Conservation (phyloP, 2,797 vertebrate species). For the Cirrhinus mrigala region DNA sequence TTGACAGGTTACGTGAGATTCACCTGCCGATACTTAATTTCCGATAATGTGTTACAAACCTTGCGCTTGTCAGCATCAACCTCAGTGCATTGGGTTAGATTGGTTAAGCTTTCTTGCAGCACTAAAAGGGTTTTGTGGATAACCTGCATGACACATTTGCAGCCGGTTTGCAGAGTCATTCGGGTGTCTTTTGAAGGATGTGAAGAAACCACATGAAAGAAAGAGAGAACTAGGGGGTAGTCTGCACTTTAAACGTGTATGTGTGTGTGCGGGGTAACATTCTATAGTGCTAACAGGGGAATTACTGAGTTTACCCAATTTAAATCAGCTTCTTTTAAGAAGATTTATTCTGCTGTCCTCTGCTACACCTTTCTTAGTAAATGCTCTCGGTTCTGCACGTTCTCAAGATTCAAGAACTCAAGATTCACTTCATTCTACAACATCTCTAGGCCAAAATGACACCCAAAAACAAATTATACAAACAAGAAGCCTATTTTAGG, state of each 20-base stretch:
- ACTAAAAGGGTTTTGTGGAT: conserved; percentile 29
- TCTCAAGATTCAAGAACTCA: no score
- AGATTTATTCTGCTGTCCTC: conserved; percentile 33
- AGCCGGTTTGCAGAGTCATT: conserved; percentile 50
- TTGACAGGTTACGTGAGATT: neutral
- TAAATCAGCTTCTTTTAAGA: conserved; percentile 40
- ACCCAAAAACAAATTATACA: neutral
- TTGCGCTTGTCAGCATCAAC: neutral
- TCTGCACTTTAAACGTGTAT: conserved; percentile 1
- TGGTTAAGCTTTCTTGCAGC: conserved; percentile 20
- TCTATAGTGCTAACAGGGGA: conserved; percentile 43
- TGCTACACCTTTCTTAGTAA: conserved; percentile 13
- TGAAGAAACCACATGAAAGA: conserved; percentile 53
- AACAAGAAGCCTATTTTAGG: neutral
- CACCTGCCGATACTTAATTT: neutral
- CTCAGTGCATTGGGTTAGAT: conserved; percentile 7
- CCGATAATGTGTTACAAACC: neutral
- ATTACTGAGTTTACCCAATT: conserved; percentile 43
- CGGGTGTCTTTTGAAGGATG: conserved; percentile 44
- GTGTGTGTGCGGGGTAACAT: conserved; percentile 1
- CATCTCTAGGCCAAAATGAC: neutral
- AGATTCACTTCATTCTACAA: neutral
- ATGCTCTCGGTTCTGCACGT: neutral
- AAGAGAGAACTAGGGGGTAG: conserved; percentile 8
- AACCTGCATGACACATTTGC: conserved; percentile 38